Percentiles rank a stretch among this genome's conserved stretches.
Evolutionary conservation across 2,113 vertebrate genomes (phyloP).

Genomic region (Brachirus orientalis): DNA sequence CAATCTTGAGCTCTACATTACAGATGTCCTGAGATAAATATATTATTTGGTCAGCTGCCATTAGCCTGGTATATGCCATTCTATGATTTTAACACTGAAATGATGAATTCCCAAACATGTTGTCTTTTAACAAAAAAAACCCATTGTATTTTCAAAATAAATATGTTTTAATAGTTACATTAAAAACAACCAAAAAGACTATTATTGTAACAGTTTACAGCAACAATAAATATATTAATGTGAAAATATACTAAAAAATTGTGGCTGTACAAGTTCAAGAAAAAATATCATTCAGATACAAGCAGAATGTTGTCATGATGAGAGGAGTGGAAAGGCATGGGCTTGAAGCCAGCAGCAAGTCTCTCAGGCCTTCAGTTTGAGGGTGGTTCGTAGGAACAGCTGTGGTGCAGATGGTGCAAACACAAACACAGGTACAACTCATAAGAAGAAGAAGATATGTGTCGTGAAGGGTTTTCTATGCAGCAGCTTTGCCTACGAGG

Average conservation of each 20-base stretch:
- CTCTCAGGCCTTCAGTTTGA: conserved; percentile 23
- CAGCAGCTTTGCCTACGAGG: background rate
- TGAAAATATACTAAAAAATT: conserved; percentile 80
- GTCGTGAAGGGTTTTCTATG: background rate
- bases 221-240: conserved; percentile 85
- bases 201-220: conserved; percentile 72
- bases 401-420: conserved; percentile 3
- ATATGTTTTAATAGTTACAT: conserved; percentile 78
- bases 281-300: conserved; percentile 65
- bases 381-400: conserved; percentile 19
- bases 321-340: conserved; percentile 26
- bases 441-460: background rate
- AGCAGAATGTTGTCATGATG: conserved; percentile 64
- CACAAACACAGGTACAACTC: background rate
- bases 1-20: too few relatives aligned
- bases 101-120: background rate
- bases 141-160: conserved; percentile 79
- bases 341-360: conserved; percentile 14
- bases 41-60: too few relatives aligned
- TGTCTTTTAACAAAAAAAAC: conserved; percentile 45
- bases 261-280: conserved; percentile 69
- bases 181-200: conserved; percentile 49
- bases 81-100: too few relatives aligned
- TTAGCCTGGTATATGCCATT: too few relatives aligned
- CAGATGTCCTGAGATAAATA: too few relatives aligned